Evolutionary conservation across 2,113 vertebrate species (phyloP), one percentile per base, ranked within the genome.

Genomic region (Chionodraco myersi): DNA sequence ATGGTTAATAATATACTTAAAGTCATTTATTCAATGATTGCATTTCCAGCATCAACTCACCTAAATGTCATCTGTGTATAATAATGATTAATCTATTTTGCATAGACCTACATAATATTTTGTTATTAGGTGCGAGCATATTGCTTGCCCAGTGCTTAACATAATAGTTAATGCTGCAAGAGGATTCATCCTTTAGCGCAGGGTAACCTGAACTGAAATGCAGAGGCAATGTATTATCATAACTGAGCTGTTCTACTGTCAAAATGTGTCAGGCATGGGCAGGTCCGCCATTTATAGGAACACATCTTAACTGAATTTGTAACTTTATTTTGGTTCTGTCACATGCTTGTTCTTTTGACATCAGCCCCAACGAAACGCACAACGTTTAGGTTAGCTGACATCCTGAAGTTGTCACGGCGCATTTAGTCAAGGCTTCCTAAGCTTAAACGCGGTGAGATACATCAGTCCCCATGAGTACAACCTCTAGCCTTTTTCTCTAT

Each of bases 331-430:
- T 53, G 6, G 0, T 16, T 21, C 66, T 30, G 52, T 48, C 41
- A 41, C 21, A 44, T 16, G 0, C 7, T 65, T 51, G 52, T 54
- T 65, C 45, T 41, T 14, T 12, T 57, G 18, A 34, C 80, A 57
- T 59, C 41, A 1, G 47, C 60, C 64, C 53, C 4, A 2, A 47
- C 23, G 8, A 87, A 74, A 30, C 67, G 77, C 30, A 10, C 59
- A 72, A 51, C 67, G 44, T 86, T 91, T 85, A 80, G 54, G 77
- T 80, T 79, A 72, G 86, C 30, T 70, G 86, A 81, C 86, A 85
- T 75, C 71, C 59, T 52, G 56, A 83, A 71, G 74, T 79, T 87
- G 85, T 89, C 84, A 67, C 21, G 34, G 56, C 14, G 18, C 75
- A 80, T 91, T 86, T 89, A 72, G 44, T 87, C 71, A 58, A 76